Base-by-base conservation (phyloP, 1,140 invertebrate species). In the Polyergus mexicanus region DNA sequence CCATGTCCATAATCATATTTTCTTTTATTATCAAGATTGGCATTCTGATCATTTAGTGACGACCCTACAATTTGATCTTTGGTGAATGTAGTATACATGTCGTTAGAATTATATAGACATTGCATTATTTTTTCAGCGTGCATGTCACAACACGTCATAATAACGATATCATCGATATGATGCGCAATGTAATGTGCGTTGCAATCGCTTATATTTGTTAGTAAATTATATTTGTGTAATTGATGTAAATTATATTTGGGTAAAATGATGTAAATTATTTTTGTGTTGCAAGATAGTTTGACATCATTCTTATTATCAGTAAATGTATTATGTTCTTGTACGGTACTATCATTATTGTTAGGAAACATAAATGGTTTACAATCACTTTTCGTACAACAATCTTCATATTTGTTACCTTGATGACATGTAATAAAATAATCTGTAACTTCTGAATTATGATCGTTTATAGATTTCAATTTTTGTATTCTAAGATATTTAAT, bases 111-210 rank as follows among this genome's bases (percentile, higher is more conserved):
- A 8, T 77, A 54, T 35, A 60, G 58, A 72, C 62, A 62, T 51
- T 84, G 41, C 25, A 35, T 4, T 56, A 54, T 56, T 58, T 74
- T 85, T 8, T 84, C 90, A 60, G 86, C 85, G 10, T 87, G 75
- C 16, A 89, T 68, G 47, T 85, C 47, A 86, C 87, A 54, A 86
- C 86, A 41, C 86, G 51, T 71, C 47, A 51, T 7, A 4, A 51
- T 16, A 16, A 4, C 11, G 41, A 44, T 16, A 51, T 89, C 90
- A 66, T 90, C 86, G 44, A 89, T 89, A 58, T 62, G 77, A 81
- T 88, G 87, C 16, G 87, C 69, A 77, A 92, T 88, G 51, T 86
- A 88, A 87, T 69, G 85, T 65, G 68, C 87, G 69, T 86, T 77
- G 25, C 84, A 32, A 32, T 32, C 32, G 32, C 32, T 32, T 32